A percentile compares a stretch with the other conserved stretches of the same genome.
Conservation (phyloP, 2,888 invertebrate species). For the Macrosiphum euphorbiae region DNA sequence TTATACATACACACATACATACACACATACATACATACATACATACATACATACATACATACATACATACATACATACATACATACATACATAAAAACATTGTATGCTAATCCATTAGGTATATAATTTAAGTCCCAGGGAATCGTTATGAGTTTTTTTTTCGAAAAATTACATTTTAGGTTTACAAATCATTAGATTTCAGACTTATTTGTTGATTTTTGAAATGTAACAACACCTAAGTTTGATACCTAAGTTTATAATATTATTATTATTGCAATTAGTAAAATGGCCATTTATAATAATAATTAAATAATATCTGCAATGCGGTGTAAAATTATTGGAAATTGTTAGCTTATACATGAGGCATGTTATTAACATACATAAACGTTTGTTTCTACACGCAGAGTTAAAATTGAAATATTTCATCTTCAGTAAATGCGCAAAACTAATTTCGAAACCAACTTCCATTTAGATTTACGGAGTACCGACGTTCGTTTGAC, state of each 20-base stretch:
- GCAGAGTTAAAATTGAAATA: background rate
- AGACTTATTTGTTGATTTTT: background rate
- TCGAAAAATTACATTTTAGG: background rate
- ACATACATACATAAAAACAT: background rate
- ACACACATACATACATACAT: too few relatives aligned
- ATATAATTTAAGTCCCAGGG: background rate
- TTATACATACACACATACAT: too few relatives aligned
- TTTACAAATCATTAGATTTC: background rate
- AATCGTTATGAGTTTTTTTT: background rate
- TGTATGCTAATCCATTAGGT: background rate
- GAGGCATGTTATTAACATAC: background rate
- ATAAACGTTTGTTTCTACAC: background rate
- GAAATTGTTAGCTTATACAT: background rate
- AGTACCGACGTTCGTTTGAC: background rate
- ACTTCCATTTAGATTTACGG: background rate
- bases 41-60: background rate
- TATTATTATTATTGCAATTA: background rate
- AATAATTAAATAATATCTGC: background rate
- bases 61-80: background rate
- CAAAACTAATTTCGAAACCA: background rate
- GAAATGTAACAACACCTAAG: background rate
- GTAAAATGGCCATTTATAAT: background rate
- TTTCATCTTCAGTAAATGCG: background rate
- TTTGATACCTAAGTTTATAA: background rate
- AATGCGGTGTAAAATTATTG: background rate